Percentiles rank a stretch among this genome's conserved stretches.
These are phyloP conservation scores for Corythornis madagascariensis DNA, from an alignment of 2,113 vertebrate species.

Conservation along the genomic window DNA sequence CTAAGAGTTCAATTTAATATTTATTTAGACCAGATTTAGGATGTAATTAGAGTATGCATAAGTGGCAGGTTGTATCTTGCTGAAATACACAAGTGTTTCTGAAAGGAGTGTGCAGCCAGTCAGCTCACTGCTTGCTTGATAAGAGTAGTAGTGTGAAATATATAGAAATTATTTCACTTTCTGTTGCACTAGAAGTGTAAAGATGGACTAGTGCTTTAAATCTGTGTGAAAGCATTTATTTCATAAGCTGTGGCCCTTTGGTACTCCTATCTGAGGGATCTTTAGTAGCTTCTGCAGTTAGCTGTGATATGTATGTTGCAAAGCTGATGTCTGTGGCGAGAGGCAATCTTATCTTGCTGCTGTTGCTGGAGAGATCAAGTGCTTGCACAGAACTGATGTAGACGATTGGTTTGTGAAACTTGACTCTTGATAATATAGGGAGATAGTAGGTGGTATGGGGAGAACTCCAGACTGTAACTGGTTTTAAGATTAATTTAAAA, in stretches of 20 bases:
- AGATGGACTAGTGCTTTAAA: background rate
- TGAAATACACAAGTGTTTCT: background rate
- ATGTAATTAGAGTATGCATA: background rate
- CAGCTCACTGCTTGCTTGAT: background rate
- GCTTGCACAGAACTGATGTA: rapidly evolving
- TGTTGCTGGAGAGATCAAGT: background rate
- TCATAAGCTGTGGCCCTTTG: background rate
- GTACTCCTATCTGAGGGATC: background rate
- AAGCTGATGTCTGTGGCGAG: background rate
- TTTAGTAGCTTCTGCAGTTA: background rate
- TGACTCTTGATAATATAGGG: background rate
- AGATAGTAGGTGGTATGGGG: background rate
- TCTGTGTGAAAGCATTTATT: background rate
- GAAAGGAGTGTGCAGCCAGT: background rate
- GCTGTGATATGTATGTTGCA: background rate
- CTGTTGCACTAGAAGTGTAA: background rate
- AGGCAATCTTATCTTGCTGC: background rate
- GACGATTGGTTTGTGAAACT: background rate
- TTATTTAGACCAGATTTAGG: background rate
- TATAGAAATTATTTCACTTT: background rate
- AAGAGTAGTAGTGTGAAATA: background rate
- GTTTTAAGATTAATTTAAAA: background rate
- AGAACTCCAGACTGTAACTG: background rate
- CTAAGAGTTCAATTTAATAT: background rate
- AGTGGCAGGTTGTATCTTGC: background rate